Conservation (phyloP, 2,888 invertebrate species). For the Drosophila quinaria region DNA sequence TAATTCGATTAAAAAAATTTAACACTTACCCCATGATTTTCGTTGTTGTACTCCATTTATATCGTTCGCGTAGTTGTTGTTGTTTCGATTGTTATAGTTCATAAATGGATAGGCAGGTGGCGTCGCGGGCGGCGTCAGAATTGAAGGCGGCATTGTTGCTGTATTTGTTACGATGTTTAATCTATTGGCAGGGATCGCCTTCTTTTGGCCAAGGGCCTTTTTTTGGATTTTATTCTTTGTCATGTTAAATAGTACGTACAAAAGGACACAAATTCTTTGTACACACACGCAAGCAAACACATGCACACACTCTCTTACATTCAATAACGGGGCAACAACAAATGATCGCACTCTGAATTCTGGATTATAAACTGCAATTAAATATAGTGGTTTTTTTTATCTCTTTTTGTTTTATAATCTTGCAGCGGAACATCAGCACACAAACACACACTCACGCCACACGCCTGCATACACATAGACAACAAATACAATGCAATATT, state of each 20-base stretch:
- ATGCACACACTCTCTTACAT: constrained; percentile 13
- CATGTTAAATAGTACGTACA: constrained; percentile 47
- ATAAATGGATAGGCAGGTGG: constrained; percentile 35
- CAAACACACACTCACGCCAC: constrained; percentile 17
- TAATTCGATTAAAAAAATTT: not conserved
- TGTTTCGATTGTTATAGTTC: constrained; percentile 24
- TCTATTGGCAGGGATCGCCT: constrained; percentile 27
- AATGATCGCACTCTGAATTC: constrained; percentile 34
- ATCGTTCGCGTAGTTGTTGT: constrained; percentile 9
- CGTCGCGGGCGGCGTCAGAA: constrained; percentile 49
- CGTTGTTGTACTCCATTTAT: constrained; percentile 10
- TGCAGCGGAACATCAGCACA: not conserved
- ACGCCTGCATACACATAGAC: constrained; percentile 29
- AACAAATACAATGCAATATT: constrained; percentile 12
- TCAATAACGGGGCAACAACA: constrained; percentile 17
- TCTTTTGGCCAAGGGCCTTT: constrained; percentile 36
- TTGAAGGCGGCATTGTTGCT: constrained; percentile 32
- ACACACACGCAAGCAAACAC: constrained; percentile 17
- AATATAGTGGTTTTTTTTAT: not conserved
- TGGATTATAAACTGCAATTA: constrained; percentile 28
- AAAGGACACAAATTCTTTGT: constrained; percentile 25
- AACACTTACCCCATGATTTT: constrained; percentile 57
- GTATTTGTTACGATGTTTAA: constrained; percentile 33
- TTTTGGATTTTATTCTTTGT: constrained; percentile 61
- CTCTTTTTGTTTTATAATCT: constrained; percentile 5